phyloP scores from a whole-genome alignment of 2,113 vertebrate species.

The Leptobrachium ailaonicum region DNA sequence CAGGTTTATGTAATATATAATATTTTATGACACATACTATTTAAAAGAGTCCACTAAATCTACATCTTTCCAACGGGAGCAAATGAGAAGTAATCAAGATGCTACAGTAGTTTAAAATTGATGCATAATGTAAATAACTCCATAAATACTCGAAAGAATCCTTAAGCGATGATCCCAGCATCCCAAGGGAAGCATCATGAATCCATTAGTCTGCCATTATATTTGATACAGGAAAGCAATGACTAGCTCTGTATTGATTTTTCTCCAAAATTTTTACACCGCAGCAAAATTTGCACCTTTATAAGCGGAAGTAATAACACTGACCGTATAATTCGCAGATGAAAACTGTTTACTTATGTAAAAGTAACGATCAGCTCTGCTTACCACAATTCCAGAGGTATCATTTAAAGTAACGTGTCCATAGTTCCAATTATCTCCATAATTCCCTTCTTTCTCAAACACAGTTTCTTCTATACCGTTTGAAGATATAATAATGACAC shows the following conservation, averaged over 20 bases:
- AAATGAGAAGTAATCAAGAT: neutral
- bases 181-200: neutral
- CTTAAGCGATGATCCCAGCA: neutral
- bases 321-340: too few relatives aligned
- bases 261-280: neutral
- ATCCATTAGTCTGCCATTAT: neutral
- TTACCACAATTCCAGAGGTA: slow-evolving; percentile 70
- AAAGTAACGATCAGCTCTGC: slow-evolving; percentile 32
- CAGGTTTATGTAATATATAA: too few relatives aligned
- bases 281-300: neutral
- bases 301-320: too few relatives aligned
- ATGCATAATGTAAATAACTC: neutral
- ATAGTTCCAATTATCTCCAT: slow-evolving; percentile 85
- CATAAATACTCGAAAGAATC: neutral
- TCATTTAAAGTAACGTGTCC: slow-evolving; percentile 83
- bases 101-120: neutral
- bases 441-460: slow-evolving; percentile 84
- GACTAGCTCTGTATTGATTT: neutral
- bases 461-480: slow-evolving; percentile 53
- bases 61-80: too few relatives aligned
- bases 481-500: slow-evolving; percentile 59
- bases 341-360: neutral
- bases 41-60: too few relatives aligned
- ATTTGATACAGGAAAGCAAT: neutral
- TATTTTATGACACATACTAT: too few relatives aligned